Evolutionary conservation across 2,797 vertebrate species (phyloP), one percentile per base, ranked within the genome.

Genomic region (Pseudopleuronectes americanus): DNA sequence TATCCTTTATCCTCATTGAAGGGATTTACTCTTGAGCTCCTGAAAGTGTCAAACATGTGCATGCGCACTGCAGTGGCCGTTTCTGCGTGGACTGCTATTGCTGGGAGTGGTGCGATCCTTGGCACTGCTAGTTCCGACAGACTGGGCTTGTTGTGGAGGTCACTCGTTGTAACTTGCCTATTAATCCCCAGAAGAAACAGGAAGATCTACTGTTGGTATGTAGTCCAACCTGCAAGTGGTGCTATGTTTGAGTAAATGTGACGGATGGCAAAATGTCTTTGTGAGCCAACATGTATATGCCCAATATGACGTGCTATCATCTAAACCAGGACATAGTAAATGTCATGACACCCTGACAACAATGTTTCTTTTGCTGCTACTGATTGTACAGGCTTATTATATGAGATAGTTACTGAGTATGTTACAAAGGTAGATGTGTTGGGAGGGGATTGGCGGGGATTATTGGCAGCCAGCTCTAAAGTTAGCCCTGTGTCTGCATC

Each of bases 21-120:
- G 69, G 86, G 90, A 92, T 93, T 93, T 93, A 83, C 23, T 78
- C 78, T 77, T 87, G 87, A 88, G 71, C 79, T 81, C 56, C 59
- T 79, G 64, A 68, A 77, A 68, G 83, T 76, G 81, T 74, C 31
- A 6, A 64, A 49, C 31, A 38, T 60, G 49, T 60, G 64, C 77
- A 48, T 60, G 22, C 54, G 65, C 38, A 8, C 82, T 61, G 57
- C 65, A 62, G 51, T 65, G 0, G 26, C 74, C 64, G 57, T 24
- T 61, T 64, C 54, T 43, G 22, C 59, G n/a, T 23, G 70, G 57
- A 47, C 56, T 53, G 64, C 74, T 65, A 45, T 55, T 64, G 61
- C 36, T 1, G 53, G 49, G 57, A 59, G 57, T 33, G 10, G 31
- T 53, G 60, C 13, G 8, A 24, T 66, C 4, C 6, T 19, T 64